A percentile compares a stretch with the other conserved stretches of the same genome.
These are phyloP conservation scores for Leptinotarsa haldemani DNA, from an alignment of 2,888 invertebrate species.

Conservation along the genomic window DNA sequence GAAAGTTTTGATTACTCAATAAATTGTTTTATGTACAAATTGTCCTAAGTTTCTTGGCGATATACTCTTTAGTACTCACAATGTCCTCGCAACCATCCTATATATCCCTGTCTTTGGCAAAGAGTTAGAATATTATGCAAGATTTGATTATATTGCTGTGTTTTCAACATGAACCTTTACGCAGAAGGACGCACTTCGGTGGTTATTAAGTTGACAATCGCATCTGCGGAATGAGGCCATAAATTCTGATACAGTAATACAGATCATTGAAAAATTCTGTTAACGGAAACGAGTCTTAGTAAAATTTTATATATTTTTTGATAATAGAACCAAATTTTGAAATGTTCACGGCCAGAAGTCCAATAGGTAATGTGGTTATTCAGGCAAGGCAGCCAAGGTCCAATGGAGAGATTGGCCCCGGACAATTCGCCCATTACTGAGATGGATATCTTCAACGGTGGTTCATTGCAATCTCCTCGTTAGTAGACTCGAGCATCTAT, in stretches of 20 bases:
- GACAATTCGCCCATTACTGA: too few species aligned
- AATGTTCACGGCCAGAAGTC: too few species aligned
- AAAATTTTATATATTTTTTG: too few species aligned
- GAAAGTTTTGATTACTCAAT: slow-evolving; percentile 51
- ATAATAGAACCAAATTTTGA: too few species aligned
- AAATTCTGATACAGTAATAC: not conserved
- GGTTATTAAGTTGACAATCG: not conserved
- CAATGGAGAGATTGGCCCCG: too few species aligned
- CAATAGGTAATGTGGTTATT: too few species aligned
- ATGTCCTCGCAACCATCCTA: slow-evolving; percentile 38
- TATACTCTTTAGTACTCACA: slow-evolving; percentile 40
- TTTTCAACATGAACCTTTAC: slow-evolving; percentile 33
- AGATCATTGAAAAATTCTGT: not conserved
- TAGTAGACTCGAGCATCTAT: too few species aligned
- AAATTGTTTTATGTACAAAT: slow-evolving; percentile 57
- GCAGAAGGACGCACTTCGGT: slow-evolving; percentile 28
- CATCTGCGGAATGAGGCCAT: not conserved
- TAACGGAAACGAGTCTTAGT: too few species aligned
- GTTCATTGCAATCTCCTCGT: too few species aligned
- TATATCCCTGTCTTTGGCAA: slow-evolving; percentile 46
- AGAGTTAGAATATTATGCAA: slow-evolving; percentile 48
- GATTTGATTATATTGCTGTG: slow-evolving; percentile 48
- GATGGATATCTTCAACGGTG: too few species aligned
- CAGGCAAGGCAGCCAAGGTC: too few species aligned
- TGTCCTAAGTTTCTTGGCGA: slow-evolving; percentile 53